Conservation (phyloP, 2,113 vertebrate genomes). For the Cynopterus brachyotis region DNA sequence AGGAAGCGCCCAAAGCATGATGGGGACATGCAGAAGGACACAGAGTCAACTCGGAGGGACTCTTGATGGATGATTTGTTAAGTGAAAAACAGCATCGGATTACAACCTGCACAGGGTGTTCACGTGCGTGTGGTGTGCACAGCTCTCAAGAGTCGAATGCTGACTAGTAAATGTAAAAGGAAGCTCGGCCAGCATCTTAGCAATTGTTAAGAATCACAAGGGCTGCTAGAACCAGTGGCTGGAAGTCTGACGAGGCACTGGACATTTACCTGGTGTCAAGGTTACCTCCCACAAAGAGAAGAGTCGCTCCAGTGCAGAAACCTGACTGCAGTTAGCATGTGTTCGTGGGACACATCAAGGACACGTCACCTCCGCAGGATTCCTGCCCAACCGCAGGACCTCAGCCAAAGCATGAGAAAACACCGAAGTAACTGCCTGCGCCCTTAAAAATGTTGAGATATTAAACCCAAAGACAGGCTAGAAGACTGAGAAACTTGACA, state of each 20-base stretch:
- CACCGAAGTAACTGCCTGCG: background rate
- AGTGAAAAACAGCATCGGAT: background rate
- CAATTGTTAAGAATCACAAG: background rate
- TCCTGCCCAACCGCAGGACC: background rate
- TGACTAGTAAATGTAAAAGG: background rate
- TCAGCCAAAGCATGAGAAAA: background rate
- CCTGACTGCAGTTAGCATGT: background rate
- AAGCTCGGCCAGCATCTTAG: background rate
- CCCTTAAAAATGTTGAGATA: background rate
- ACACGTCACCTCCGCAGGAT: background rate
- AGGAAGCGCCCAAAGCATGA: background rate
- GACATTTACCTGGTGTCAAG: background rate
- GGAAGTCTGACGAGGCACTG: background rate
- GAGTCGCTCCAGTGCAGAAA: background rate
- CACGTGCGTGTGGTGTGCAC: background rate
- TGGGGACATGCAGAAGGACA: background rate
- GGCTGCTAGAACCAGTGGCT: background rate
- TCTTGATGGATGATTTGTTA: background rate
- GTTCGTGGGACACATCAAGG: accelerated
- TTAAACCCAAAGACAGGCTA: background rate
- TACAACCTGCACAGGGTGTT: background rate
- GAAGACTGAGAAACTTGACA: background rate
- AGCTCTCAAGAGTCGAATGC: background rate
- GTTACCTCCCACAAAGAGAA: background rate
- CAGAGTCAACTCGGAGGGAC: background rate